Evolutionary conservation across 92 coral and sea anemone genomes (phyloP).

Genomic region (Umimayanthus chanpuru): DNA sequence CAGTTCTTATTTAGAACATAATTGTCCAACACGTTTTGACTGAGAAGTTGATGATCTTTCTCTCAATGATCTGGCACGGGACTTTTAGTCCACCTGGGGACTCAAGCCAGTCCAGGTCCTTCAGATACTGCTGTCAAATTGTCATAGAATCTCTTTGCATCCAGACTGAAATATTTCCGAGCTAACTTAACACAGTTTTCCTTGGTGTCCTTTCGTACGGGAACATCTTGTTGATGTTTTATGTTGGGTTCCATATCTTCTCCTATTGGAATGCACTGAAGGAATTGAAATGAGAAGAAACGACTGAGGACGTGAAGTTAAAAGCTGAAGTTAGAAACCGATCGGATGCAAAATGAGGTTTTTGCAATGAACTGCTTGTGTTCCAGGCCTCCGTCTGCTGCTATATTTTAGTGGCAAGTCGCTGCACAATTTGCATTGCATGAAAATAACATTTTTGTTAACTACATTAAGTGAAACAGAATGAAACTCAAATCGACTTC

Average conservation of each 20-base stretch:
- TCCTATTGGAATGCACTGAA: slow-evolving; percentile 30
- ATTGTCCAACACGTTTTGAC: slow-evolving; percentile 10
- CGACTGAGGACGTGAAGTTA: not conserved
- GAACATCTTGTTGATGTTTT: no score
- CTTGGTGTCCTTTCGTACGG: no score
- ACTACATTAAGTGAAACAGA: no score
- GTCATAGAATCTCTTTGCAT: not conserved
- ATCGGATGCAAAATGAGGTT: no score
- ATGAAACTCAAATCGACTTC: no score
- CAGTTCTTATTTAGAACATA: slow-evolving; percentile 49
- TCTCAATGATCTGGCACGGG: not conserved
- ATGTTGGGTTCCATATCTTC: not conserved
- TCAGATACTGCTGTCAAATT: not conserved
- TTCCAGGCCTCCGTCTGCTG: slow-evolving; percentile 12
- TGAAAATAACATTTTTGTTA: slow-evolving; percentile 11
- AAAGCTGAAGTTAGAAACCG: no score
- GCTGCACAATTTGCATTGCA: slow-evolving; percentile 37
- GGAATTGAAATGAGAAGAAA: slow-evolving; percentile 1
- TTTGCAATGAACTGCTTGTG: not conserved
- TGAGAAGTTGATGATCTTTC: not conserved
- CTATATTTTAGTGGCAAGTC: not conserved
- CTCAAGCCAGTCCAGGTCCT: not conserved
- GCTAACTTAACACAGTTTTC: no score
- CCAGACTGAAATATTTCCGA: no score
- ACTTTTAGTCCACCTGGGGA: slow-evolving; percentile 2